Evolutionary conservation across 2,888 invertebrate species (phyloP).

Genomic region (Conus canariensis): DNA sequence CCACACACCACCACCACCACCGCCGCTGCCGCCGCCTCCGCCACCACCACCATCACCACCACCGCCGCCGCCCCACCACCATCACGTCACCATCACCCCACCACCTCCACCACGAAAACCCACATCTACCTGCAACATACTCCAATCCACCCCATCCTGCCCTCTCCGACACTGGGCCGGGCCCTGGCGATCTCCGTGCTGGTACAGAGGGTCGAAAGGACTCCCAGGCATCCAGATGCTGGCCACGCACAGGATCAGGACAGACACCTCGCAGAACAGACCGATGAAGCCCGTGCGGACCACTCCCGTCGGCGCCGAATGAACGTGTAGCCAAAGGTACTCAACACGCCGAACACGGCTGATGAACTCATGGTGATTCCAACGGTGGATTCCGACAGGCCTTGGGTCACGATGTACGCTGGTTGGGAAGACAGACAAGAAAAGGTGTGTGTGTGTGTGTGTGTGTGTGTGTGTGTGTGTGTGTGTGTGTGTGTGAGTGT

Average conservation of each 20-base stretch:
- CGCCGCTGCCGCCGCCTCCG: not conserved
- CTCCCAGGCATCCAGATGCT: slow-evolving; percentile 80
- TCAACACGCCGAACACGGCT: slow-evolving; percentile 79
- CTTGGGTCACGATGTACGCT: slow-evolving; percentile 79
- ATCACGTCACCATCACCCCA: not conserved
- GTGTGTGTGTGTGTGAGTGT: too few species aligned
- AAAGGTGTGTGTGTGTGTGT: too few species aligned
- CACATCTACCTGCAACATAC: not conserved
- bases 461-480: not conserved
- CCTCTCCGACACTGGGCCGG: not conserved
- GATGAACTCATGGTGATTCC: slow-evolving; percentile 79
- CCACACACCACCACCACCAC: too few species aligned
- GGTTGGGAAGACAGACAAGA: slow-evolving; percentile 19
- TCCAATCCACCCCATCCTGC: not conserved
- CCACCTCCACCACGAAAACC: not conserved
- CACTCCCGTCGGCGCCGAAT: slow-evolving; percentile 76
- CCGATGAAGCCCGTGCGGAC: slow-evolving; percentile 76
- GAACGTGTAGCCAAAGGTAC: slow-evolving; percentile 79
- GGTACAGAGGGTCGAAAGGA: slow-evolving; percentile 76
- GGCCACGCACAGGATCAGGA: slow-evolving; percentile 77
- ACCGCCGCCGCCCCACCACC: not conserved
- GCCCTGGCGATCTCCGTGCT: not conserved
- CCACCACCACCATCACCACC: not conserved
- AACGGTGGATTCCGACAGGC: slow-evolving; percentile 78
- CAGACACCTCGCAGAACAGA: slow-evolving; percentile 67